Conservation (phyloP, 2,888 invertebrate species). For the Furcula furcula region DNA sequence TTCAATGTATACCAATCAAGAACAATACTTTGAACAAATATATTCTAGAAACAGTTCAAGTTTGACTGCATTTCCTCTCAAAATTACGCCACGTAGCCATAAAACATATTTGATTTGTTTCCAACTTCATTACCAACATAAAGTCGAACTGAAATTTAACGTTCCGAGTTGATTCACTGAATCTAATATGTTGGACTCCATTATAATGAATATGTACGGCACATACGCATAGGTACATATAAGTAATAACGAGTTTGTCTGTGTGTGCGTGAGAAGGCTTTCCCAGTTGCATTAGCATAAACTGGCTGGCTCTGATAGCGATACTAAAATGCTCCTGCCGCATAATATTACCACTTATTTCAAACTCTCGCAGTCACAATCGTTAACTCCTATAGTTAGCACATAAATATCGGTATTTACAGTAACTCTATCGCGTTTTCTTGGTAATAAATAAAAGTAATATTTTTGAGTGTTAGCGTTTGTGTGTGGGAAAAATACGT, state of each 20-base stretch:
- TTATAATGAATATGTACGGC: slow-evolving; percentile 20
- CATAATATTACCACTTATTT: slow-evolving; percentile 15
- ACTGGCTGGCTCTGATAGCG: slow-evolving; percentile 20
- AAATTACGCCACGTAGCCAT: too few species aligned
- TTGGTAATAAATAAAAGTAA: too few species aligned
- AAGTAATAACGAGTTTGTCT: slow-evolving; percentile 5
- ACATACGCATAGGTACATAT: slow-evolving; percentile 4
- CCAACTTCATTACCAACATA: not conserved
- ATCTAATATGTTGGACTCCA: slow-evolving; percentile 21
- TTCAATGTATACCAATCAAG: too few species aligned
- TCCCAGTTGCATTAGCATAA: slow-evolving; percentile 27
- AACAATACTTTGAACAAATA: too few species aligned
- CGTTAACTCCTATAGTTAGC: not conserved
- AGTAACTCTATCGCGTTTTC: too few species aligned
- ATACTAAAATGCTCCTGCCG: slow-evolving; percentile 17
- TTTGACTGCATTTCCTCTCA: too few species aligned
- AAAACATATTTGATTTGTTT: too few species aligned
- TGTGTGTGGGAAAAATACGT: too few species aligned
- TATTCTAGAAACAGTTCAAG: too few species aligned
- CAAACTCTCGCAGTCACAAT: slow-evolving; percentile 3
- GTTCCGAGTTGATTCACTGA: slow-evolving; percentile 23
- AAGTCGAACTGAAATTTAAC: slow-evolving; percentile 10
- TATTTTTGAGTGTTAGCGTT: too few species aligned
- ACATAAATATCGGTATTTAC: not conserved
- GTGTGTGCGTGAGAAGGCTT: slow-evolving; percentile 19